Evolutionary conservation across 2,797 vertebrate species (phyloP).

Genomic region (Todus mexicanus): DNA sequence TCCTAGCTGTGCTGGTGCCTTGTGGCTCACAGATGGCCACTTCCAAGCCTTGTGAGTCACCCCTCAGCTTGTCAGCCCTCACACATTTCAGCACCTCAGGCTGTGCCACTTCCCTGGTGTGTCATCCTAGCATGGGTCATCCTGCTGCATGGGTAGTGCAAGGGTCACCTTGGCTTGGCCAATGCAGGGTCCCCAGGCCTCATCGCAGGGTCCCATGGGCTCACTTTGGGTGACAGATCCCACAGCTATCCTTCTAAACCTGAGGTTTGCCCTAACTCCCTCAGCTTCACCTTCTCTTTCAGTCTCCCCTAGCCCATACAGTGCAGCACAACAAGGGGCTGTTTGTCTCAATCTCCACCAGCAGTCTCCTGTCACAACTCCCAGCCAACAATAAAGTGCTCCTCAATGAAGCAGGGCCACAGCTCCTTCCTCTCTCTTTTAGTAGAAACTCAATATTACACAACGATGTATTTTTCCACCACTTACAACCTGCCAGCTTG

Average conservation of each 20-base stretch:
- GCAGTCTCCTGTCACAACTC: not conserved
- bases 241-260: not conserved
- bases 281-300: not conserved
- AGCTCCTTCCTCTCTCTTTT: not conserved
- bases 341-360: not conserved
- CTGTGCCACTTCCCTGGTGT: not conserved
- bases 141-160: not conserved
- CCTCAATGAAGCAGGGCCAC: not conserved
- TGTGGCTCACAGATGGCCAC: not conserved
- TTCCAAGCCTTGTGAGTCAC: not conserved
- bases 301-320: not conserved
- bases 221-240: not conserved
- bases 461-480: not conserved
- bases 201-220: not conserved
- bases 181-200: not conserved
- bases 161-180: not conserved
- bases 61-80: not conserved
- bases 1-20: not conserved
- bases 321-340: not conserved
- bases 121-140: not conserved
- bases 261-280: not conserved
- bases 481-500: not conserved
- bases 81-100: not conserved
- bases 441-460: not conserved
- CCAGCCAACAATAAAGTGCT: not conserved